Conservation (phyloP, 2,888 invertebrate species). For the Melipona bicolor region DNA sequence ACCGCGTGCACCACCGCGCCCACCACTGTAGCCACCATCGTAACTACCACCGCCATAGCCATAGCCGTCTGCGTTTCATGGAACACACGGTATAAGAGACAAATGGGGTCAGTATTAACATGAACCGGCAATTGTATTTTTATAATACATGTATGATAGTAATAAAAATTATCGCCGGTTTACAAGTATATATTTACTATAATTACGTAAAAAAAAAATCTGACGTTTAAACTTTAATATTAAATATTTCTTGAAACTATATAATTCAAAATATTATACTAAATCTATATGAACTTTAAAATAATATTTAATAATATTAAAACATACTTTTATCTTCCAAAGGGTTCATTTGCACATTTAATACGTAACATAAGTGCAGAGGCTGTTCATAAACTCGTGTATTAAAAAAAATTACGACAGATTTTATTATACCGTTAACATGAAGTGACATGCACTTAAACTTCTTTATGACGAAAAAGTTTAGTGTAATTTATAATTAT, state of each 20-base stretch:
- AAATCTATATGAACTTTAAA: slow-evolving; percentile 4
- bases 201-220: slow-evolving; percentile 23
- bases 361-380: slow-evolving; percentile 54
- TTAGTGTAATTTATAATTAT: slow-evolving; percentile 36
- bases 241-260: not conserved
- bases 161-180: slow-evolving; percentile 36
- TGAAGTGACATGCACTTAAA: slow-evolving; percentile 61
- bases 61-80: slow-evolving; percentile 87
- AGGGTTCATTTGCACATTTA: slow-evolving; percentile 61
- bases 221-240: slow-evolving; percentile 14
- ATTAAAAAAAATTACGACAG: slow-evolving; percentile 27
- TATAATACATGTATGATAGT: slow-evolving; percentile 37
- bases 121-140: slow-evolving; percentile 56
- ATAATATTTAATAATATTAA: slow-evolving; percentile 3
- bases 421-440: slow-evolving; percentile 24
- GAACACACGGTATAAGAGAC: slow-evolving; percentile 82
- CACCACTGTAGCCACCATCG: slow-evolving; percentile 94
- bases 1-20: slow-evolving; percentile 93
- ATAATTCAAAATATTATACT: slow-evolving; percentile 23
- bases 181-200: slow-evolving; percentile 9
- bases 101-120: slow-evolving; percentile 75
- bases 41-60: slow-evolving; percentile 95
- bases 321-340: slow-evolving; percentile 54
- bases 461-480: slow-evolving; percentile 24
- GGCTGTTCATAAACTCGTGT: slow-evolving; percentile 52